phyloP scores from a whole-genome alignment of 2,113 vertebrate genomes.

The Hucho hucho region DNA sequence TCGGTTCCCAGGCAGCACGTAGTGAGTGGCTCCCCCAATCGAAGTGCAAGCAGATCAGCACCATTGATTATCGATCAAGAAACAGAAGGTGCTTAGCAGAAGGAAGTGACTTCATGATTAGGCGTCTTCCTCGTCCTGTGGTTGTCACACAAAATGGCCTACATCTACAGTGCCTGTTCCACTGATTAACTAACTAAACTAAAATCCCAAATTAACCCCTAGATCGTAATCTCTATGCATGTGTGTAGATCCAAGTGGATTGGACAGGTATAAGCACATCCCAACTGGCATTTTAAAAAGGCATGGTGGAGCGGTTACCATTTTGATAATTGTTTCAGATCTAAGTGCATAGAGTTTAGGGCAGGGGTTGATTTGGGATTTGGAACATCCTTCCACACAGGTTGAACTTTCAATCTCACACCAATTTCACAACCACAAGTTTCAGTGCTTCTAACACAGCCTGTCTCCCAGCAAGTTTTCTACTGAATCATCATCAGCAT shows the following conservation, averaged over 20 bases:
- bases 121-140: constrained; percentile 57
- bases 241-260: no score
- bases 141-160: constrained; percentile 75
- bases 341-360: no score
- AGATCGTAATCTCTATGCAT: neutral
- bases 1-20: constrained; percentile 31
- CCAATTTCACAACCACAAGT: constrained; percentile 48
- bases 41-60: constrained; percentile 51
- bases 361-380: no score
- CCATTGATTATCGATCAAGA: constrained; percentile 56
- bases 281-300: no score
- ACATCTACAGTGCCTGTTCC: constrained; percentile 45
- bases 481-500: constrained; percentile 27
- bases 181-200: constrained; percentile 45
- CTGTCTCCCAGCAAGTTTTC: constrained; percentile 34
- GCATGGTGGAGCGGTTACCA: no score
- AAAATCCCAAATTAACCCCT: neutral
- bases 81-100: constrained; percentile 50
- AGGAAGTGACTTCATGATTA: constrained; percentile 40
- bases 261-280: no score
- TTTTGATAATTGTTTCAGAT: no score
- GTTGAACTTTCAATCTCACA: constrained; percentile 44
- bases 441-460: constrained; percentile 69
- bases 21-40: constrained; percentile 15
- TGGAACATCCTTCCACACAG: constrained; percentile 3